Percentiles rank a stretch among this genome's conserved stretches.
These are phyloP conservation scores for Dendronephthya gigantea DNA, from an alignment of 64 coral and sea anemone species.

Conservation along the genomic window DNA sequence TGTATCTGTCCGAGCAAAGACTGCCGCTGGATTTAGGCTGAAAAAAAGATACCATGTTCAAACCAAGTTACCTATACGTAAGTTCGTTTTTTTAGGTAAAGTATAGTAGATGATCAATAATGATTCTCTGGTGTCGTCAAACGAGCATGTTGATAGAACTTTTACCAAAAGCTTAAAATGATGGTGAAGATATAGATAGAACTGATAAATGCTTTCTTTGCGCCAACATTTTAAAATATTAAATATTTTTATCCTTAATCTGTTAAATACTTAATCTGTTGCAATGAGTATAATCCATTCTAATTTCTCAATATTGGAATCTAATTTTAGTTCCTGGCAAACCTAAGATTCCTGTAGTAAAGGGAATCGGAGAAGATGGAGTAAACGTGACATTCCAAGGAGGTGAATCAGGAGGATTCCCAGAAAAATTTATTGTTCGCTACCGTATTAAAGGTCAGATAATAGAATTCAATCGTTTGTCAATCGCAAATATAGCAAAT, in stretches of 20 bases:
- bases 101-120: background rate
- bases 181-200: no score
- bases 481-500: no score
- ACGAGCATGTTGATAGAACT: no score
- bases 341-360: background rate
- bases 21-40: background rate
- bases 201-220: no score
- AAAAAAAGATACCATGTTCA: background rate
- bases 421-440: background rate
- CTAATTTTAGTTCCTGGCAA: background rate
- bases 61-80: background rate
- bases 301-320: background rate
- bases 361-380: background rate
- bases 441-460: background rate
- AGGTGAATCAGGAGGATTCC: conserved; percentile 2
- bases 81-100: background rate
- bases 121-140: background rate
- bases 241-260: no score
- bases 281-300: no score
- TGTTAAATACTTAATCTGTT: no score
- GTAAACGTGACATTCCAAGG: background rate
- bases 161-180: no score
- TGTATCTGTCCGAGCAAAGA: background rate
- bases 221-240: no score
- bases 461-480: no score